phyloP scores from a whole-genome alignment of 35 echinoderm and acorn worm genomes.

The Anneissia japonica region DNA sequence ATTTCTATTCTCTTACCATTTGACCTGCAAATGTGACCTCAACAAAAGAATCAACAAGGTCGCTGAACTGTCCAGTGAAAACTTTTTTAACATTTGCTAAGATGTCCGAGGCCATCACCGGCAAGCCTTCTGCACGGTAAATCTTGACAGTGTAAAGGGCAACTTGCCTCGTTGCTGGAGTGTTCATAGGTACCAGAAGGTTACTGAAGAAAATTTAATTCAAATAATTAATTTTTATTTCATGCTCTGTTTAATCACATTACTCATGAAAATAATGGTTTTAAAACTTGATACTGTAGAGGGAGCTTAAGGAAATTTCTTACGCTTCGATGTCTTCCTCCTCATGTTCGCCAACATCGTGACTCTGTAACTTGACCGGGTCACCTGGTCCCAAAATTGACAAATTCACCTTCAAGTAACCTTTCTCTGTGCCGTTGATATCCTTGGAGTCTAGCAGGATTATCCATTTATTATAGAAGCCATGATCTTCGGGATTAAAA shows the following conservation, averaged over 20 bases:
- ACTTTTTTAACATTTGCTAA: constrained; percentile 10
- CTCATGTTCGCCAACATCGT: background rate
- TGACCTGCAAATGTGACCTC: constrained; percentile 1
- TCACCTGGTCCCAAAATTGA: background rate
- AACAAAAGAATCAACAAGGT: constrained; percentile 6
- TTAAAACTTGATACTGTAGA: background rate
- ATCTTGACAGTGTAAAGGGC: background rate
- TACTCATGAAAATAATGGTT: background rate
- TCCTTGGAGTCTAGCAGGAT: constrained; percentile 4
- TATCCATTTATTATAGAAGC: constrained; percentile 7
- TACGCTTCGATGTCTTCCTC: background rate
- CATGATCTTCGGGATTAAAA: background rate
- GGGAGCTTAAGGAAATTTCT: background rate
- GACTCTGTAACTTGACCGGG: background rate
- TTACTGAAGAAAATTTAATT: background rate
- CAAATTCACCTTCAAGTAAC: background rate
- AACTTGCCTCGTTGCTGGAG: background rate
- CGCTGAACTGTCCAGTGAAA: background rate
- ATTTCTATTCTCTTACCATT: background rate
- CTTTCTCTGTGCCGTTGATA: constrained; percentile 6
- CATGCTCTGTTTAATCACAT: background rate
- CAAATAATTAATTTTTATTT: background rate
- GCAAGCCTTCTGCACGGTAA: constrained; percentile 1
- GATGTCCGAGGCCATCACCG: background rate
- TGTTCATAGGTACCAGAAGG: background rate